Conservation (phyloP, 2,797 vertebrate species). For the Siniperca undulata region DNA sequence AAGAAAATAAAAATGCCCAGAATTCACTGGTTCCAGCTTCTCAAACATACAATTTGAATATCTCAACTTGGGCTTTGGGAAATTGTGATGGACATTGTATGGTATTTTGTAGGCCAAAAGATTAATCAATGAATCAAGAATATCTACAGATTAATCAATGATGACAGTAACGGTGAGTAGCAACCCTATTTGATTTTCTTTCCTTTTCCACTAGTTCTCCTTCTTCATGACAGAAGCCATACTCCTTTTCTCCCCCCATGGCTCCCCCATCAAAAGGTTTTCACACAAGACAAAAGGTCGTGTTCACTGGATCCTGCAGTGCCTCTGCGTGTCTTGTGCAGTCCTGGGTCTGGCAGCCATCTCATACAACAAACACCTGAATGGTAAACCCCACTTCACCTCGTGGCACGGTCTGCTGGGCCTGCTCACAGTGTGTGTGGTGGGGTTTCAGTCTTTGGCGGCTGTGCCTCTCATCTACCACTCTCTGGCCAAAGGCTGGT, state of each 20-base stretch:
- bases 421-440: conserved; percentile 86
- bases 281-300: conserved; percentile 91
- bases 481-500: conserved; percentile 92
- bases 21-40: not conserved
- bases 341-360: conserved; percentile 89
- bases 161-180: not conserved
- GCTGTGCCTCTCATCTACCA: conserved; percentile 91
- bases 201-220: conserved; percentile 88
- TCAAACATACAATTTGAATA: not conserved
- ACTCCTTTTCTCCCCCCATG: conserved; percentile 92
- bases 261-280: conserved; percentile 86
- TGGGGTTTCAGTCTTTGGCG: conserved; percentile 86
- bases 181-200: not conserved
- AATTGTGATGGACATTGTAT: not conserved
- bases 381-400: conserved; percentile 90
- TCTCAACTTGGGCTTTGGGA: not conserved
- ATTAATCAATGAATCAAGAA: not conserved
- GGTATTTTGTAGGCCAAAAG: not conserved
- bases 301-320: conserved; percentile 93
- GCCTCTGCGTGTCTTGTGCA: conserved; percentile 88
- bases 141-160: not conserved
- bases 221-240: conserved; percentile 96
- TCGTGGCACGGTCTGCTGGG: conserved; percentile 94
- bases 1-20: not conserved
- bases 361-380: conserved; percentile 91